phyloP scores from a whole-genome alignment of 2,888 invertebrate genomes.

The Mimas tiliae region DNA sequence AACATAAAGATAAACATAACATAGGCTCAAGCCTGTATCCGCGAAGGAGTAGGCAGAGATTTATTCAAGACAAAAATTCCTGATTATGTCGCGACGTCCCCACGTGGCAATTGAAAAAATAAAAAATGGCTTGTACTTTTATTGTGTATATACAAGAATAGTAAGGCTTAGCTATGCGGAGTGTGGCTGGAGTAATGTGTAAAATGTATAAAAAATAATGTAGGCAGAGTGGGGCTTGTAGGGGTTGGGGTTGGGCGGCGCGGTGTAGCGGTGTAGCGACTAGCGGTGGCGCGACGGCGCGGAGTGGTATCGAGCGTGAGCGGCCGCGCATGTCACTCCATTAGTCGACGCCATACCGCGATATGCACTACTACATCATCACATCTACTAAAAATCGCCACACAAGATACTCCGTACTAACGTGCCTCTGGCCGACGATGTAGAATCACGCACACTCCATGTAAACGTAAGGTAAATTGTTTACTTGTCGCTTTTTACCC shows the following conservation, averaged over 20 bases:
- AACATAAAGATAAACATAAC: no score
- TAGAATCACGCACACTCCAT: slow-evolving; percentile 51
- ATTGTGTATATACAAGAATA: neutral
- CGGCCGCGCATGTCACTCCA: slow-evolving; percentile 68
- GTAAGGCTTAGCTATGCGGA: neutral
- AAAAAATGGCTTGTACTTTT: no score
- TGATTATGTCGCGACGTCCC: no score
- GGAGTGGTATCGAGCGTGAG: slow-evolving; percentile 77
- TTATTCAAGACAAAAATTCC: no score
- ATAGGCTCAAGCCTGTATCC: no score
- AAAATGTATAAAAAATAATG: neutral
- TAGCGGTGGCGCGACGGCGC: slow-evolving; percentile 44
- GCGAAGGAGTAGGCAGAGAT: no score
- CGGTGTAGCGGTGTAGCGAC: slow-evolving; percentile 34
- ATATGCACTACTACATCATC: slow-evolving; percentile 60
- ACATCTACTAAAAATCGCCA: slow-evolving; percentile 48
- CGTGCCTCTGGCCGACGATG: slow-evolving; percentile 56
- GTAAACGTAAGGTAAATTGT: slow-evolving; percentile 60
- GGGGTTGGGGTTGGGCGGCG: slow-evolving; percentile 34
- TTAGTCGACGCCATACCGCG: slow-evolving; percentile 54
- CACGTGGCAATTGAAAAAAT: neutral
- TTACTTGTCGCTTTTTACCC: neutral
- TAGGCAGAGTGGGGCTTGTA: neutral
- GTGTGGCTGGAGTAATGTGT: neutral
- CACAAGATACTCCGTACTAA: slow-evolving; percentile 48